A percentile compares a stretch with the other conserved stretches of the same genome.
phyloP scores from a whole-genome alignment of 2,113 vertebrate genomes.

The Eidolon helvum region DNA sequence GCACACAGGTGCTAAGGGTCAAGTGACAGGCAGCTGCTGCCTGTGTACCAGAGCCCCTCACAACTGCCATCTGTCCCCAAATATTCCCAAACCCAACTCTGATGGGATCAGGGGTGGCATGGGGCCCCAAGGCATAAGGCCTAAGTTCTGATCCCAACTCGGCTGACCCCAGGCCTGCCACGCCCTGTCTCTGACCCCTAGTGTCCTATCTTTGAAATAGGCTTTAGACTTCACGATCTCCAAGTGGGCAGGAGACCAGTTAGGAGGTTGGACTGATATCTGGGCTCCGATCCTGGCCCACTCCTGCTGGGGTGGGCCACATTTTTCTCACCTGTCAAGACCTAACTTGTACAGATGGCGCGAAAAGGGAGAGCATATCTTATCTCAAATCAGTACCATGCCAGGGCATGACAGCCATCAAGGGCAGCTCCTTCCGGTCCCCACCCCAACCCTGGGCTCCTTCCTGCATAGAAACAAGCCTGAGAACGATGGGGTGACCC shows the following conservation, averaged over 20 bases:
- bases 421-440: background rate
- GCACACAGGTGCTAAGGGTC: background rate
- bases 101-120: background rate
- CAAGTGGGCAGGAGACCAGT: background rate
- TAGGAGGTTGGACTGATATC: background rate
- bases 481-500: background rate
- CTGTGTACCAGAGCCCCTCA: accelerated
- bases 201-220: background rate
- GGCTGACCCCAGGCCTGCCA: background rate
- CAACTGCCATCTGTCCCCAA: background rate
- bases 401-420: background rate
- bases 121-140: background rate
- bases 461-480: background rate
- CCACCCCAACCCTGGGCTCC: background rate
- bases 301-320: background rate
- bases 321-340: background rate
- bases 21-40: background rate
- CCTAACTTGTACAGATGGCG: background rate
- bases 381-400: no score
- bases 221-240: background rate
- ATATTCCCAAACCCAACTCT: background rate
- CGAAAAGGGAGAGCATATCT: no score
- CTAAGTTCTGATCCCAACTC: background rate
- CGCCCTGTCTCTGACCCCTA: background rate
- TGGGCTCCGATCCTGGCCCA: background rate